Base-by-base conservation (phyloP, 2,888 invertebrate species). In the Acrocyrtus sp. region DNA sequence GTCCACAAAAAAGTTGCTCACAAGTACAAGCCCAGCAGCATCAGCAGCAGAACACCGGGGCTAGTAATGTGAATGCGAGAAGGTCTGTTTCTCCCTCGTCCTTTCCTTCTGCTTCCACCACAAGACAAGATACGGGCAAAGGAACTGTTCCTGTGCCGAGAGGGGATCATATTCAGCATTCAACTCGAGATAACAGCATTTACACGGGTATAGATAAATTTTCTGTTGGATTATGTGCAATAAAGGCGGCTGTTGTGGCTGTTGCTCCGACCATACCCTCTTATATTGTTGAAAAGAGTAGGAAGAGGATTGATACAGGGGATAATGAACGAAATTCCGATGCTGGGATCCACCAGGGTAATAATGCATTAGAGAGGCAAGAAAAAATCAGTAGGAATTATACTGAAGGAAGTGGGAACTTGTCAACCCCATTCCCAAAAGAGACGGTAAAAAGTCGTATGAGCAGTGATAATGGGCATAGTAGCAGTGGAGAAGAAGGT, bases 191-290 rank as follows among this genome's bases (percentile, higher is more conserved):
- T 74, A 68, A 63, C 72, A 54, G 56, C 50, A 72, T 75, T 68
- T 70, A 70, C 57, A 61, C 62, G 48, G 60, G 62, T 43, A 39
- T 62, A 70, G 77, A 78, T 62, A 66, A 74, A 60, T 78, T 72
- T 72, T 76, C 74, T 62, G 72, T 74, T 63, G 74, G 75, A 58
- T 74, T 72, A 73, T 75, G 78, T 72, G 74, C 75, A 48, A 74
- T 76, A 60, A 74, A 68, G 51, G 74, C 74, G 5, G 74, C 70
- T 19, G 70, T 74, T 53, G 65, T 74, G 12, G 76, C 70, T 43
- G 63, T 74, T 21, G 70, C 70, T 22, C 76, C 76, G 41, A 53
- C 74, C 29, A 66, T 76, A 57, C 76, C 76, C 48, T 54, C 73
- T 4, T 74, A 68, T 51, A 74, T 74, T 67, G 62, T 72, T 62